Evolutionary conservation across 2,797 vertebrate species (phyloP), one percentile per base, ranked within the genome.

Genomic region (Molossus molossus): DNA sequence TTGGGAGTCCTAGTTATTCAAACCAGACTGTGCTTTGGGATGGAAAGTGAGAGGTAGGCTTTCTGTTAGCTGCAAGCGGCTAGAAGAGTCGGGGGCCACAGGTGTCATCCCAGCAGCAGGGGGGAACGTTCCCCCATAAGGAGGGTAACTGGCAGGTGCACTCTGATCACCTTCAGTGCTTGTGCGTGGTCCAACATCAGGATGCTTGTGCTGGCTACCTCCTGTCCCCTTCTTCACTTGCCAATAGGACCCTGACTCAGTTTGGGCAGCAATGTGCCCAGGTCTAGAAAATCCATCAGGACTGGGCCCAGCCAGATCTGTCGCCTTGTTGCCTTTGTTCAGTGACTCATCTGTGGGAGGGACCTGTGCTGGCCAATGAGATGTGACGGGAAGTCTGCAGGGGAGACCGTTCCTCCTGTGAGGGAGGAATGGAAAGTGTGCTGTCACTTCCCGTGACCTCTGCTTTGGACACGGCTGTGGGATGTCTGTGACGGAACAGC

Each of bases 1-100:
- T 9, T 55, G 5, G 25, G 15, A 65, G 76, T 87, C 83, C 80
- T 62, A 75, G 12, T 50, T 69, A 76, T n/a, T 83, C 72, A 70
- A 58, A 50, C 1, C 27, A 57, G 72, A 60, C 29, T 64, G 10
- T 53, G 21, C 53, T 96, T 93, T 70, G 48, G 90, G 86, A 92
- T 2, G 3, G 11, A 60, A 65, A 48, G 40, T 53, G 33, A 57
- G 25, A 25, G 58, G 53, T n/a, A 55, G 60, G 25, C 14, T 87
- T 92, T 65, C 9, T 33, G 20, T 23, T 6, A 48, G 70, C 18
- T 79, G 13, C 17, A 27, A 33, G 33, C 45, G 58, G 21, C 57
- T 69, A 53, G 18, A 90, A 25, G 27, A 33, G 25, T 57, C 80
- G 85, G 20, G 76, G 60, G 17, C 23, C 62, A 9, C 6, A 14